Conservation (phyloP, 2,113 vertebrate species). For the Campylorhamphus procurvoides region DNA sequence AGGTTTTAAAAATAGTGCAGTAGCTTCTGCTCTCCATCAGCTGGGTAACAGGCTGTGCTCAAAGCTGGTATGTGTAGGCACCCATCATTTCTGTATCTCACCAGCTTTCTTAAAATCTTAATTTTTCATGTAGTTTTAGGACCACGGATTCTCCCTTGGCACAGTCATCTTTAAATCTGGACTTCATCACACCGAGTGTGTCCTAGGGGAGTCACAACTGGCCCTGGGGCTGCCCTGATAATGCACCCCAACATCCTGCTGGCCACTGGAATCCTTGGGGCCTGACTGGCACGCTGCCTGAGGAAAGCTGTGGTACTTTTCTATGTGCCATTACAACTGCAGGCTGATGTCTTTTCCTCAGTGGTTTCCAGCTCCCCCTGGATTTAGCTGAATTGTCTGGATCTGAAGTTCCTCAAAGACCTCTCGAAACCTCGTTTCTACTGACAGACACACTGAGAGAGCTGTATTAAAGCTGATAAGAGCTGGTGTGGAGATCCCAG, state of each 20-base stretch:
- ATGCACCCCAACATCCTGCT: not conserved
- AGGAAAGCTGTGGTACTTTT: not conserved
- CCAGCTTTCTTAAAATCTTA: not conserved
- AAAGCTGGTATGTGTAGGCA: not conserved
- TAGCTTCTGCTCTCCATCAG: not conserved
- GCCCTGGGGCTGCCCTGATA: not conserved
- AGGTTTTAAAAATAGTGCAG: not conserved
- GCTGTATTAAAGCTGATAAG: not conserved
- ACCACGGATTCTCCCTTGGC: not conserved
- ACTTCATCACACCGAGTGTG: not conserved
- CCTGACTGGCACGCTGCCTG: not conserved
- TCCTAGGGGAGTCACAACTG: not conserved
- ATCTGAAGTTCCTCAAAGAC: not conserved
- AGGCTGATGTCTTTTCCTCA: not conserved
- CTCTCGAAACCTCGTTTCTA: not conserved
- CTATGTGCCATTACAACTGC: rapidly evolving
- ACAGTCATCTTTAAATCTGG: not conserved
- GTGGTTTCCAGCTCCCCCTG: not conserved
- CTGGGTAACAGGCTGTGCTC: slow-evolving; percentile 4
- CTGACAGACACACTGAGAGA: not conserved
- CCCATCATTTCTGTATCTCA: not conserved
- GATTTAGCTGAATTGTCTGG: not conserved
- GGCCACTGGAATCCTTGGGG: not conserved
- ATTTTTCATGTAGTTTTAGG: not conserved
- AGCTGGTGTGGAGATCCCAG: not conserved